Evolutionary conservation across 2,888 invertebrate species (phyloP), one percentile per base, ranked within the genome.

Genomic region (Hyposoter didymator): DNA sequence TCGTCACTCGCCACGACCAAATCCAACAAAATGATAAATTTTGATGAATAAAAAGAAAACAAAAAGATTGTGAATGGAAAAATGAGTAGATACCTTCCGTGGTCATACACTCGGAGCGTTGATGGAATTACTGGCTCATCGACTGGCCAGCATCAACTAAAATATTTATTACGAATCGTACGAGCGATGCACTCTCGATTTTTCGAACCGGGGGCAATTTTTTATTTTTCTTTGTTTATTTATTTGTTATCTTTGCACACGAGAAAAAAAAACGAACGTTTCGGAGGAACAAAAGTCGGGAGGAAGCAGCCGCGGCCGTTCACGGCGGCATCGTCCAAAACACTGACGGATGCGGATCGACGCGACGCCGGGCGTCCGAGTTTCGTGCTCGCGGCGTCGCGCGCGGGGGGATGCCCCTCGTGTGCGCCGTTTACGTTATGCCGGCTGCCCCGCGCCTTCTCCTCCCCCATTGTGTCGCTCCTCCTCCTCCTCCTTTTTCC

Each of bases 311-410:
- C 83, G 82, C 66, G 82, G 70, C 84, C 89, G 90, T 89, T 91
- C 91, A 92, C 92, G 91, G 91, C 91, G 92, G 90, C 93, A 92
- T 93, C 92, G 89, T 91, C 90, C 89, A 90, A 90, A 90, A 89
- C 89, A 93, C 92, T 93, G 91, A 85, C 74, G 83, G 83, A 78
- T 84, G 79, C 73, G 78, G 84, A 84, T 74, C 14, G 82, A 66
- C 84, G 87, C 84, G 87, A 88, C 87, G 88, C 88, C 86, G 78
- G 86, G 87, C 87, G 87, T 87, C 88, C 67, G 80, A 88, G 86
- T 83, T 39, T 2, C 8, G 86, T 78, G 67, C 64, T 47, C 55
- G 67, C 55, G 67, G 69, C 78, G 69, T 67, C 75, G 84, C 78
- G 80, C 75, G 84, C 78, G 80, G 66, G 78, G 64, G 73, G 73